A percentile compares a stretch with the other conserved stretches of the same genome.
phyloP scores from a whole-genome alignment of 1,140 invertebrate genomes.

The Penaeus indicus region DNA sequence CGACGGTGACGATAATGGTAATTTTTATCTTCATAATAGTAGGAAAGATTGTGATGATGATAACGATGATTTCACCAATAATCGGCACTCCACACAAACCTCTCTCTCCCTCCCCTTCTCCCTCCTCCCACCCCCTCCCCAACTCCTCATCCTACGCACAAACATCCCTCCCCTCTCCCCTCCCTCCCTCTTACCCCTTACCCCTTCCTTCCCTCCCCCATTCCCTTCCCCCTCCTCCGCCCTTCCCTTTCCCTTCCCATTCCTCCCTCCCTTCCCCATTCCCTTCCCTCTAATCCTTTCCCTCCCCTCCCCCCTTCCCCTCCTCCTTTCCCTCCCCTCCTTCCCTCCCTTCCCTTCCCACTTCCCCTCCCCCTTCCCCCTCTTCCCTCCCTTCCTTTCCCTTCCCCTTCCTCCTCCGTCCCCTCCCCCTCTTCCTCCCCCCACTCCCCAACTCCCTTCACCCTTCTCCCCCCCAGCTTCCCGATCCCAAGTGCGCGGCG shows the following conservation, averaged over 20 bases:
- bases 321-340: no score
- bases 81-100: background rate
- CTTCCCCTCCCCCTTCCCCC: background rate
- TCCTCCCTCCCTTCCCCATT: background rate
- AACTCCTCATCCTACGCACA: background rate
- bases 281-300: background rate
- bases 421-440: background rate
- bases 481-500: no score
- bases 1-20: background rate
- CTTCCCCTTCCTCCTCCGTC: background rate
- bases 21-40: background rate
- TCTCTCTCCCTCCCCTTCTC: background rate
- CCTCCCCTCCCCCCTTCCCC: no score
- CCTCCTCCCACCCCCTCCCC: background rate
- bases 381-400: no score
- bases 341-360: background rate
- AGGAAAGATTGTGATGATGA: background rate
- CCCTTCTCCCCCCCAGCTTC: background rate
- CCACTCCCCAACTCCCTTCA: background rate
- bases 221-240: no score
- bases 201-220: background rate
- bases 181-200: no score
- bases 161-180: no score
- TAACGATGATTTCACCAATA: background rate
- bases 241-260: no score